Evolutionary conservation across 2,888 invertebrate species (phyloP), one percentile per base, ranked within the genome.

Genomic region (Dicyrtomina minuta): DNA sequence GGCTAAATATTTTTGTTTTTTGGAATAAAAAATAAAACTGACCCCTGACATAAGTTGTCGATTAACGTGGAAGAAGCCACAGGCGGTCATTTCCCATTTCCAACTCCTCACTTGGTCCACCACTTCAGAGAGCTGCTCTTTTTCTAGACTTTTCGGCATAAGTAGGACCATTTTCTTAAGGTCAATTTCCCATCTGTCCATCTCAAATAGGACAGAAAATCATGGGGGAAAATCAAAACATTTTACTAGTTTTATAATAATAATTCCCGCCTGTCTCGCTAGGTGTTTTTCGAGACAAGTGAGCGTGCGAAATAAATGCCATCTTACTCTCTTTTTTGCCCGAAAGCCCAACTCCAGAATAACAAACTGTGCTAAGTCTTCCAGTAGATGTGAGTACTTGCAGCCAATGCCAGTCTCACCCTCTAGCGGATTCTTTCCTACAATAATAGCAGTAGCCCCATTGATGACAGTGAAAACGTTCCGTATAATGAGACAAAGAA

Each of bases 401-500:
- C 60, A 60, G 1, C 60, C 60, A 2, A 15, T 3, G 1, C 24
- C 13, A 46, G 17, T 13, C 5, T 20, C 13, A 4, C 4, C 24
- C 4, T 13, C 44, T n/a, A 12, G 15, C 13, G 44, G 24, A 33
- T 33, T 33, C 33, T 33, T 33, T 5, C 39, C 39, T 22, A 75
- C 55, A 13, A 75, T 55, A 10, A 74, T 70, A 8, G 74, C 68
- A 39, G 74, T 72, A 10, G 72, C 73, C 17, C 71, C 46, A 55
- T 72, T 70, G 10, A 75, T 71, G 43, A 74, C 64, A 10, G 72
- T 62, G 59, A 74, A 72, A n/a, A 74, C 74, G 12, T 72, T 70
- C 12, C 74, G 59, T 2, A 75, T 70, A 55, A 75, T 66, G 1
- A 75, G 39, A 12, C 75, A 71, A 2, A 75, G 44, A 1, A 75